These are phyloP conservation scores for Styela plicata DNA, from an alignment of 23 tunicate genomes.

Conservation along the genomic window DNA sequence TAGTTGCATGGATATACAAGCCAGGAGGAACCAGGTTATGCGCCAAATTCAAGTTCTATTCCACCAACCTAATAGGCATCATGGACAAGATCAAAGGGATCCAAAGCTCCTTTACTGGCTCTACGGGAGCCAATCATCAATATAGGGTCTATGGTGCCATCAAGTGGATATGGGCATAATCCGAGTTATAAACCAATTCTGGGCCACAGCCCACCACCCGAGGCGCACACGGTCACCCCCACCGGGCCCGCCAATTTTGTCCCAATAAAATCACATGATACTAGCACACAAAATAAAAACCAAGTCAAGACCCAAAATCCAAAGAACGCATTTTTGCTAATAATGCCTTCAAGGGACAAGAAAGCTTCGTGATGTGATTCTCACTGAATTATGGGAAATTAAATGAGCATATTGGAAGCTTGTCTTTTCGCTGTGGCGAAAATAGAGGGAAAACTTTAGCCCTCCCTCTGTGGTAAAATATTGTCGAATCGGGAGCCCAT, in stretches of 20 bases:
- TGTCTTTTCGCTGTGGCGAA: background rate
- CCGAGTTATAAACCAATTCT: background rate
- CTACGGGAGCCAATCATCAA: background rate
- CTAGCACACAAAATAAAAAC: background rate
- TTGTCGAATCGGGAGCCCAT: too few relatives aligned
- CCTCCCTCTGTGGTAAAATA: background rate
- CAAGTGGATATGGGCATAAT: background rate
- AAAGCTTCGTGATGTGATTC: slow-evolving; percentile 8
- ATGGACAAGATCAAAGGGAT: background rate
- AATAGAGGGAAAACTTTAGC: background rate
- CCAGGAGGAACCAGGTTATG: too few relatives aligned
- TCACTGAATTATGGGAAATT: too few relatives aligned
- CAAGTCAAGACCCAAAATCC: background rate
- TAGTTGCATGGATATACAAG: too few relatives aligned
- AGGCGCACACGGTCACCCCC: background rate
- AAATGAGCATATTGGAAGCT: too few relatives aligned
- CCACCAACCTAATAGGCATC: background rate
- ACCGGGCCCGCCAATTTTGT: background rate
- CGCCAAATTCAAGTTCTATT: background rate
- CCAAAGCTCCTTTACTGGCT: background rate
- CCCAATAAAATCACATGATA: background rate
- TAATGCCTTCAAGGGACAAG: too few relatives aligned
- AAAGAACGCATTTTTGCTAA: background rate
- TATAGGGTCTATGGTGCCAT: background rate
- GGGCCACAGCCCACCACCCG: background rate